Evolutionary conservation across 1,140 invertebrate species (phyloP).

Genomic region (Oreohelix idahoensis): DNA sequence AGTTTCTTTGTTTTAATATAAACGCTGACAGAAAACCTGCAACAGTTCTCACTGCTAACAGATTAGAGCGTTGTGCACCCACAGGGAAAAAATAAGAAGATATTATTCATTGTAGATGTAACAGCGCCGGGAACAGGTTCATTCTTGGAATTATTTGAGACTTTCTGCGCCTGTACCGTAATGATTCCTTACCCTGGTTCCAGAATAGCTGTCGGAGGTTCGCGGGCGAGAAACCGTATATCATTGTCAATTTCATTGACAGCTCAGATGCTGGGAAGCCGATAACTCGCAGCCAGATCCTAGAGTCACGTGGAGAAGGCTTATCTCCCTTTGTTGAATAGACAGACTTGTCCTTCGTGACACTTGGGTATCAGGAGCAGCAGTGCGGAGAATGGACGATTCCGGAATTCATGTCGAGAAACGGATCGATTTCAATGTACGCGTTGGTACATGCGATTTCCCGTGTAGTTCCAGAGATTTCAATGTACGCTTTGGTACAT

Average conservation of each 20-base stretch:
- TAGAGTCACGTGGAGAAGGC: conserved; percentile 27
- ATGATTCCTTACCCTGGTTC: neutral
- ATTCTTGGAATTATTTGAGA: neutral
- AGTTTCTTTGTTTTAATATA: neutral
- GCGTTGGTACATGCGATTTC: too few species aligned
- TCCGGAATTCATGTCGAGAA: neutral
- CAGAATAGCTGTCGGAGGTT: neutral
- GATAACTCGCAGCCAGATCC: conserved; percentile 26
- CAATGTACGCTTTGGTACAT: too few species aligned
- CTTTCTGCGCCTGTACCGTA: neutral
- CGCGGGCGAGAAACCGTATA: conserved; percentile 17
- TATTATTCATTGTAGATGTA: neutral
- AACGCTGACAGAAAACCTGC: neutral
- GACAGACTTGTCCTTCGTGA: conserved; percentile 34
- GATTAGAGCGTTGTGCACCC: neutral
- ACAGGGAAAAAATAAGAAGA: too few species aligned
- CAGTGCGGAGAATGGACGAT: conserved; percentile 8
- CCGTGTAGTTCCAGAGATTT: too few species aligned
- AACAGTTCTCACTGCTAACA: neutral
- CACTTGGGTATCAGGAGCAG: conserved; percentile 31
- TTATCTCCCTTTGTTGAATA: conserved; percentile 41
- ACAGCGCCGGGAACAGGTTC: conserved; percentile 12
- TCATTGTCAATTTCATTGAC: conserved; percentile 42
- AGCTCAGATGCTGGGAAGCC: conserved; percentile 24
- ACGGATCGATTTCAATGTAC: neutral